A percentile compares a stretch with the other conserved stretches of the same genome.
Conservation (phyloP, 1,140 invertebrate species). For the Rhopalosiphum maidis region DNA sequence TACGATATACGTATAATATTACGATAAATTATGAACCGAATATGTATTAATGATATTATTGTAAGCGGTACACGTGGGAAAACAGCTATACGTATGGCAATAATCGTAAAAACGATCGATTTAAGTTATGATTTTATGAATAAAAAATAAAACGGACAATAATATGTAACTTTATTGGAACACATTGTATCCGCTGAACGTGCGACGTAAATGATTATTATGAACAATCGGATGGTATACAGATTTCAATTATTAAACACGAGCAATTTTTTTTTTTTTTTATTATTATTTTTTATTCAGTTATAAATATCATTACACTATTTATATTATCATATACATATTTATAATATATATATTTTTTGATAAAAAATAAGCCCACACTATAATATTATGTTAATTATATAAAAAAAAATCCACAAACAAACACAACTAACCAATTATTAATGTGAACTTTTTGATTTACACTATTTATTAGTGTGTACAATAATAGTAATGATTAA, state of each 20-base stretch:
- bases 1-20: not conserved
- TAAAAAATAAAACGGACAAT: not conserved
- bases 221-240: not conserved
- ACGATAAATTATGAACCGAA: not conserved
- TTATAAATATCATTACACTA: conserved; percentile 8
- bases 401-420: not conserved
- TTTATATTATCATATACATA: not conserved
- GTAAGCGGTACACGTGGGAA: not conserved
- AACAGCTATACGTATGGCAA: too few relatives aligned
- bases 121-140: not conserved
- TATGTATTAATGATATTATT: not conserved
- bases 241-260: not conserved
- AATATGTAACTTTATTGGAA: not conserved
- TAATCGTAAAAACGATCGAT: not conserved
- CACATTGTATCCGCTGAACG: not conserved
- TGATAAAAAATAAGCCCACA: conserved; percentile 31
- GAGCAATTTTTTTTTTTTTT: not conserved
- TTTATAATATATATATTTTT: not conserved
- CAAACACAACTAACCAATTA: conserved; percentile 11
- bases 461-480: not conserved
- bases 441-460: not conserved
- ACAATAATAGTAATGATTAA: not conserved
- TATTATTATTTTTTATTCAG: not conserved
- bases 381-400: not conserved
- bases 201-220: not conserved